Evolutionary conservation across 2,797 vertebrate genomes (phyloP).

Genomic region (Chiroxiphia lanceolata): DNA sequence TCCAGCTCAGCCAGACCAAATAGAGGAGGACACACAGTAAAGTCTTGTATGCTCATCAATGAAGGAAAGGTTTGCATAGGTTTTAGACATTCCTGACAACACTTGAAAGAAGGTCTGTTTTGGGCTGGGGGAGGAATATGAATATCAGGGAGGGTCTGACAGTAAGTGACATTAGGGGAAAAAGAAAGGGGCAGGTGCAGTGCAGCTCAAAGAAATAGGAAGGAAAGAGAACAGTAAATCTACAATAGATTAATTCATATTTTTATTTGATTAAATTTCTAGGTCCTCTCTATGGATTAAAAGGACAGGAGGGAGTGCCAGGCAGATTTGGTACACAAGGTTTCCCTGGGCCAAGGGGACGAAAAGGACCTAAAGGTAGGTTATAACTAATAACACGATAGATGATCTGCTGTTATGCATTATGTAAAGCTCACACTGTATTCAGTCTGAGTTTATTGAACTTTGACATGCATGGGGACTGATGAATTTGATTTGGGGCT

Average conservation of each 20-base stretch:
- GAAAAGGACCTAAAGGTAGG: conserved; percentile 82
- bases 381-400: not conserved
- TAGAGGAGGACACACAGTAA: not conserved
- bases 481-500: not conserved
- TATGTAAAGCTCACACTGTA: not conserved
- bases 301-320: conserved; percentile 60
- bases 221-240: not conserved
- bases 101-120: not conserved
- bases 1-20: too few species aligned
- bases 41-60: not conserved
- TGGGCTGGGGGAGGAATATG: not conserved
- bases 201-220: not conserved
- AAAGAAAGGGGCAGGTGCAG: not conserved
- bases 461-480: not conserved
- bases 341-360: conserved; percentile 80
- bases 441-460: not conserved
- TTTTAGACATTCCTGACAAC: not conserved
- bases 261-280: not conserved
- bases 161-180: not conserved
- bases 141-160: not conserved
- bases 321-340: conserved; percentile 74
- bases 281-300: conserved; percentile 74
- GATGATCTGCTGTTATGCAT: not conserved
- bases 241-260: not conserved
- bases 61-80: not conserved